A percentile compares a stretch with the other conserved stretches of the same genome.
phyloP scores from a whole-genome alignment of 2,797 vertebrate species.

The Amphiprion clarkii region DNA sequence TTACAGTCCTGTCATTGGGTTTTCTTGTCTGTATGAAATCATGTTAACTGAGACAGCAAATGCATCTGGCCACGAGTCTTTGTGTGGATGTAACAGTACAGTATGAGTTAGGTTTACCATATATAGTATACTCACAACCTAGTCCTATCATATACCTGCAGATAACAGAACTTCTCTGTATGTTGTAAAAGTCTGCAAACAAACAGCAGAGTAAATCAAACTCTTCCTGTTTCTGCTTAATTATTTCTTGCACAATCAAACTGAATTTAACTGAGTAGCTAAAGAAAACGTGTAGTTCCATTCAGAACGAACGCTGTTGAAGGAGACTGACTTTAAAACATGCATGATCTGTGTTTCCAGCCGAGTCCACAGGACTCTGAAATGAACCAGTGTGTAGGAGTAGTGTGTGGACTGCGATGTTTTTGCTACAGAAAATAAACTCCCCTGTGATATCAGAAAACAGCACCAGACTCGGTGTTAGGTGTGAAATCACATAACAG shows the following conservation, averaged over 20 bases:
- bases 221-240: background rate
- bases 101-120: constrained; percentile 3
- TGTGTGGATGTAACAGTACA: background rate
- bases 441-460: constrained; percentile 42
- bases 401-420: constrained; percentile 29
- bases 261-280: constrained; percentile 2
- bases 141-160: constrained; percentile 4
- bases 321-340: constrained; percentile 1
- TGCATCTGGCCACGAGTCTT: background rate
- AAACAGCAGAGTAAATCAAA: constrained; percentile 6
- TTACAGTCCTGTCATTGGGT: background rate
- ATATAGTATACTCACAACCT: constrained; percentile 3
- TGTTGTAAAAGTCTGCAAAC: constrained; percentile 1
- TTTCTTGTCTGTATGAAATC: background rate
- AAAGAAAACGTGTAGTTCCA: constrained; percentile 5
- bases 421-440: constrained; percentile 38
- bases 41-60: background rate
- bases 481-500: constrained; percentile 59
- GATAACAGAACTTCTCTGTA: background rate
- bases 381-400: constrained; percentile 36
- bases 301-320: constrained; percentile 20
- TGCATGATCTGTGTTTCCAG: constrained; percentile 4
- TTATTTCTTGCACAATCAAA: background rate
- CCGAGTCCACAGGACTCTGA: background rate
- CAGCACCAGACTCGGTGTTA: constrained; percentile 18